Evolutionary conservation across 2,797 vertebrate genomes (phyloP), one percentile per base, ranked within the genome.

Genomic region (Pseudochirops cupreus): DNA sequence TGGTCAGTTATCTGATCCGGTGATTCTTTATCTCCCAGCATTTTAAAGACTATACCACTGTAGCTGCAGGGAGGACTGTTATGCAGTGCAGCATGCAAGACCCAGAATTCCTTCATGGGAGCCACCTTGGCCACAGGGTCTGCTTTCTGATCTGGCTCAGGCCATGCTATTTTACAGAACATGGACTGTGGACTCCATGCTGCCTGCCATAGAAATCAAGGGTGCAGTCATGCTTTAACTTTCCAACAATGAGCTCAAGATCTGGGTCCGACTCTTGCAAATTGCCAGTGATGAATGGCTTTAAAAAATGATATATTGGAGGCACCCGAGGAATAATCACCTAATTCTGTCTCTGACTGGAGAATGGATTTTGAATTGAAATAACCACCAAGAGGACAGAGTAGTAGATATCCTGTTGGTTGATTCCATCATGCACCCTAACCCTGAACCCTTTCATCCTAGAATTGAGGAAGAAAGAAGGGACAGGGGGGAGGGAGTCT

Each of bases 1-100:
- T 99, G 11, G 99, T 99, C 56, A 6, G 99, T 99, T 94, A 99
- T 99, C 98, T 99, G 99, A 98, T 99, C 99, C 98, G 99, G 95
- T 0, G 99, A 99, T 62, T 99, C 99, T 97, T 99, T 99, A 96
- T 99, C 99, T 33, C 99, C 99, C 93, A 99, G 99, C 99, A 99
- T 99, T 98, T 99, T 99, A 98, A 99, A 99, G 53, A 99, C 99
- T 0, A 99, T 99, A 94, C 99, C 99, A 46, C 46, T 46, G 46
- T 46, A 46, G 98, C 99, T 99, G 98, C 99, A 99, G 90, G 99
- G 98, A 0, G 99, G 99, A 94, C 99, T 99, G 97, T 99, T 99
- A 96, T 99, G 99, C 96, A 99, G 99, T n/a, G 99, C 99, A 0
- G 99, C 99, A 93, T 99, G 99, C 93, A 99, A 99, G 90, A 99